Evolutionary conservation across 2,888 invertebrate genomes (phyloP).

Genomic region (Argyresthia goedartella): DNA sequence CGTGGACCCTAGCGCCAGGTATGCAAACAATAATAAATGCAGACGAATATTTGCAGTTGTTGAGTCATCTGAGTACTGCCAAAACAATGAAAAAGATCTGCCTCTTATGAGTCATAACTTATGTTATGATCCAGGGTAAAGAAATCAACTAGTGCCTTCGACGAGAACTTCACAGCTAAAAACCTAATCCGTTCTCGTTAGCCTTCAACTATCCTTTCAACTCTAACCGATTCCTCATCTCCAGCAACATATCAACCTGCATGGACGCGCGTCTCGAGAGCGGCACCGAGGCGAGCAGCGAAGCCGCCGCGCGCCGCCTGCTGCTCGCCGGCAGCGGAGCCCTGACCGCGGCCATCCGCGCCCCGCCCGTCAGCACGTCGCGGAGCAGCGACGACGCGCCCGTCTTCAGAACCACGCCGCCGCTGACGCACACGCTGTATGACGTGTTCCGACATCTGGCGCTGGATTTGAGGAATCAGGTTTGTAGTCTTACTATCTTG

Average conservation of each 20-base stretch:
- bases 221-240: no score
- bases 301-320: conserved; percentile 79
- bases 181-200: no score
- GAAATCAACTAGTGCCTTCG: no score
- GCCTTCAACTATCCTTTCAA: no score
- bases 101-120: no score
- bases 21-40: no score
- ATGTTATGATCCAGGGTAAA: no score
- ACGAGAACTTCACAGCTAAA: no score
- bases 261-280: conserved; percentile 77
- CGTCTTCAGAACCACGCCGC: conserved; percentile 35
- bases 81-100: no score
- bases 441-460: conserved; percentile 65
- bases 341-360: conserved; percentile 66
- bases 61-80: no score
- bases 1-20: conserved; percentile 43
- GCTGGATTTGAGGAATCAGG: conserved; percentile 58
- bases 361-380: conserved; percentile 16
- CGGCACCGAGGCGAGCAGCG: conserved; percentile 83
- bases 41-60: no score
- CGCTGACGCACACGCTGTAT: conserved; percentile 48
- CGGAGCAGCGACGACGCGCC: conserved; percentile 29
- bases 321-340: conserved; percentile 76
- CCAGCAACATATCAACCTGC: conserved; percentile 49
- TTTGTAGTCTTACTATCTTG: conserved; percentile 8